These are phyloP conservation scores for Caerostris darwini DNA, from an alignment of 1,140 invertebrate genomes.

Conservation along the genomic window DNA sequence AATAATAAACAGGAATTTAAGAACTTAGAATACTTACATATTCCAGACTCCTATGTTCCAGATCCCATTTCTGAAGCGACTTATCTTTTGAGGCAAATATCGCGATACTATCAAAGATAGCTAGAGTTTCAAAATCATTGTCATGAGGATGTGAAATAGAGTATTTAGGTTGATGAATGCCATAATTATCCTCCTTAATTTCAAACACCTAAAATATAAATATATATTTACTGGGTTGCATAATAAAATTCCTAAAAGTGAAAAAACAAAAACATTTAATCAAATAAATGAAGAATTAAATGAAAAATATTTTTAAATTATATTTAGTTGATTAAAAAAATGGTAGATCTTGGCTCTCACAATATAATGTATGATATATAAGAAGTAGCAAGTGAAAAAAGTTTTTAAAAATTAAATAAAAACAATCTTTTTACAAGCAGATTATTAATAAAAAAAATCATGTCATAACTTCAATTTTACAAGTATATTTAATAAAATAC, in stretches of 20 bases:
- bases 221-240: neutral
- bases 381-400: too few species aligned
- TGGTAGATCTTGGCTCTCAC: too few species aligned
- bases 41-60: slow-evolving; percentile 25
- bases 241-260: neutral
- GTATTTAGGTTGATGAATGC: slow-evolving; percentile 85
- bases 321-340: too few species aligned
- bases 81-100: slow-evolving; percentile 48
- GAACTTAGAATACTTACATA: slow-evolving; percentile 48
- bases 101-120: slow-evolving; percentile 29
- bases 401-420: too few species aligned
- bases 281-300: neutral
- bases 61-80: slow-evolving; percentile 65
- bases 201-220: slow-evolving; percentile 85
- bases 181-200: slow-evolving; percentile 84
- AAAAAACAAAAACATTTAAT: neutral
- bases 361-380: too few species aligned
- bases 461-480: too few species aligned
- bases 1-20: too few species aligned
- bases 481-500: neutral
- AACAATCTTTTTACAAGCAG: too few species aligned
- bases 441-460: too few species aligned
- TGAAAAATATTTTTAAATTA: too few species aligned
- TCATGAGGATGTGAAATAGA: slow-evolving; percentile 93
- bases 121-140: slow-evolving; percentile 80